phyloP scores from a whole-genome alignment of 2,113 vertebrate species.

The Cariama cristata region DNA sequence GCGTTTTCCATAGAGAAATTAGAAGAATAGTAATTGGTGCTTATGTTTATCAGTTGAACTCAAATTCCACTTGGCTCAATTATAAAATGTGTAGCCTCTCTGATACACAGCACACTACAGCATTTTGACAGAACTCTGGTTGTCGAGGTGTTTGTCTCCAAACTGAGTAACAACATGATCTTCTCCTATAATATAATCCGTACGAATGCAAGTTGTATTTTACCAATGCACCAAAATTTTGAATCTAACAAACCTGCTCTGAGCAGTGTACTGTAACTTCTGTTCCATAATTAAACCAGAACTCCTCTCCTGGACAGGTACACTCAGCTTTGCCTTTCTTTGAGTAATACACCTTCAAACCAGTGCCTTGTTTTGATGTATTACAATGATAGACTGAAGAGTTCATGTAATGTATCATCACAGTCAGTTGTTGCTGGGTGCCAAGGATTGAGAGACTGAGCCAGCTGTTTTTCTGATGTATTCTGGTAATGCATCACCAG shows the following conservation, averaged over 20 bases:
- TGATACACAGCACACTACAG: not conserved
- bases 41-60: not conserved
- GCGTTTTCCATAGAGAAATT: not conserved
- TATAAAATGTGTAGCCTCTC: not conserved
- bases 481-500: conserved; percentile 39
- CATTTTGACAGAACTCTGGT: not conserved
- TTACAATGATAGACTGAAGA: conserved; percentile 61
- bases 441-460: conserved; percentile 69
- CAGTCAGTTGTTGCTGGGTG: conserved; percentile 66
- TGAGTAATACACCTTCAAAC: conserved; percentile 79
- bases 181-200: not conserved
- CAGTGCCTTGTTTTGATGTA: conserved; percentile 73
- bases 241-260: conserved; percentile 22
- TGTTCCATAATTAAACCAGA: conserved; percentile 63
- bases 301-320: conserved; percentile 42
- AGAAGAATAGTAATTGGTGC: not conserved
- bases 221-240: conserved; percentile 3
- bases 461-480: conserved; percentile 67
- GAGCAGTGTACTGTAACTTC: conserved; percentile 48
- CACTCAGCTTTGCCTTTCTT: conserved; percentile 62
- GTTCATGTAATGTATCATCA: conserved; percentile 66
- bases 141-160: not conserved
- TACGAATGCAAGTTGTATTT: conserved; percentile 8
- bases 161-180: not conserved
- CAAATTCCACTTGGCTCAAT: not conserved